Evolutionary conservation across 2,113 vertebrate genomes (phyloP), one percentile per base, ranked within the genome.

Genomic region (Mionectes macconnelli): DNA sequence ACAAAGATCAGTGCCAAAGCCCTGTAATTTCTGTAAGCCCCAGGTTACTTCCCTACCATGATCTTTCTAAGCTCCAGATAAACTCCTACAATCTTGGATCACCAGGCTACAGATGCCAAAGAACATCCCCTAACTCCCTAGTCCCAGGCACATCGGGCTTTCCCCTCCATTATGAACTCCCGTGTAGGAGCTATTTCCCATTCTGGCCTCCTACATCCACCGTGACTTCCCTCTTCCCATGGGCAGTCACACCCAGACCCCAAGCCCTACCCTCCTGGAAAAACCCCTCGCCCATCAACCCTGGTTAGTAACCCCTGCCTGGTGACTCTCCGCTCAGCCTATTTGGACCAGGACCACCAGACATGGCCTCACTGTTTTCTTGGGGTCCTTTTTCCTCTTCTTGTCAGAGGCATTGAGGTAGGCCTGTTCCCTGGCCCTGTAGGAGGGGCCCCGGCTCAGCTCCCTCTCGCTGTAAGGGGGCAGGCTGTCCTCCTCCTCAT

Each of bases 351-450:
- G 88, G 67, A 95, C 66, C 87, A 92, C 72, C 90, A 77, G 94
- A 93, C 62, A 78, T 13, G 62, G 95, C 93, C 99, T 98, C 97
- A 99, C 99, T 96, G 98, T 97, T 98, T 99, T 99, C 64, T 98
- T 98, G 89, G 98, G 98, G 85, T 98, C 98, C 96, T 98, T 98
- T 57, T 99, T 99, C 96, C 98, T 98, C 87, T 91, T 98, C 94
- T 98, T 98, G 12, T 98, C 97, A 11, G 97, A 97, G 66, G 96
- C 93, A 28, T 96, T 96, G 84, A 98, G 98, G 95, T 96, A 98
- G 84, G 96, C 92, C 87, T 98, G 95, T 79, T 98, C 98, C 84
- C 98, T 98, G 79, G 97, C 80, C 91, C 98, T 97, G 84, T 97
- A 97, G 2, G 97, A 98, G 80, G 97, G 98, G 88, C 90, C 98